phyloP scores from a whole-genome alignment of 35 echinoderm and acorn worm genomes.

The Anneissia japonica region DNA sequence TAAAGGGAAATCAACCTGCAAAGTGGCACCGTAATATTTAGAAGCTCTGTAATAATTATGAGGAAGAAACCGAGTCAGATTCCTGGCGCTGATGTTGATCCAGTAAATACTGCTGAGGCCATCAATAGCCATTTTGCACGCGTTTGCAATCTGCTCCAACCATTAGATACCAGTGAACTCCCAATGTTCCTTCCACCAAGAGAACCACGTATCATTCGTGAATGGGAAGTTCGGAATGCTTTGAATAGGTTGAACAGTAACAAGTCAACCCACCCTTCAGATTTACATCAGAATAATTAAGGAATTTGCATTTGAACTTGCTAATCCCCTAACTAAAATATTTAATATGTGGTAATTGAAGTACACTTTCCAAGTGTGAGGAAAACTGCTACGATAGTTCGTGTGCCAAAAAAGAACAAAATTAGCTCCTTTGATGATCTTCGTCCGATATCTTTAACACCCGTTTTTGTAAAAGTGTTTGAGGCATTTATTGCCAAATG shows the following conservation, averaged over 20 bases:
- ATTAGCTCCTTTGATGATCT: no score
- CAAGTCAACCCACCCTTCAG: neutral
- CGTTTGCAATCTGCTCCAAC: neutral
- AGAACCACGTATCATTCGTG: neutral
- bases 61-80: neutral
- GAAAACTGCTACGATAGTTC: no score
- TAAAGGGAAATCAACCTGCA: no score
- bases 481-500: neutral
- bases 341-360: no score
- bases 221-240: neutral
- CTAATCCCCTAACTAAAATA: neutral
- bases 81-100: neutral
- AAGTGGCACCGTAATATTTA: neutral
- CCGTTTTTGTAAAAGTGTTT: no score
- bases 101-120: neutral
- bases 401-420: no score
- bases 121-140: neutral
- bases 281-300: neutral
- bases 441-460: no score
- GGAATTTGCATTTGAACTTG: neutral
- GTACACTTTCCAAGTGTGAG: no score
- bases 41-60: neutral
- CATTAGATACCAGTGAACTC: neutral
- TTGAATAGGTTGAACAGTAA: neutral
- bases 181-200: neutral